These are phyloP conservation scores for Eubucco bourcierii DNA, from an alignment of 2,113 vertebrate species.

Conservation along the genomic window DNA sequence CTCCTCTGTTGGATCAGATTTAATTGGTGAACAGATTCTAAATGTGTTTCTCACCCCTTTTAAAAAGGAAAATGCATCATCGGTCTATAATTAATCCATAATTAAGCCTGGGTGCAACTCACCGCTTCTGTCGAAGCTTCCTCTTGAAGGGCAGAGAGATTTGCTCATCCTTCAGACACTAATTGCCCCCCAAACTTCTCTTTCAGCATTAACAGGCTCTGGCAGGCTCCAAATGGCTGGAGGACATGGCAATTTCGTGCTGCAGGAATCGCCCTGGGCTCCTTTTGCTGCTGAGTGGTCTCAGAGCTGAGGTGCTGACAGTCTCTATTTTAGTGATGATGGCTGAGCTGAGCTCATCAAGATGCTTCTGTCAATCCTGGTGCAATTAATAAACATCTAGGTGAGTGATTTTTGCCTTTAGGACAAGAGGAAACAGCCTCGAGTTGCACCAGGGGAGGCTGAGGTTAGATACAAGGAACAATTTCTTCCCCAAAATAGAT, in stretches of 20 bases:
- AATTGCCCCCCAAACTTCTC: neutral
- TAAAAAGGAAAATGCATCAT: neutral
- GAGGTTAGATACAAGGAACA: too few relatives aligned
- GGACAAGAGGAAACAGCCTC: too few relatives aligned
- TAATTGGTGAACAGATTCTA: neutral
- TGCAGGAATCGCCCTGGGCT: constrained; percentile 4
- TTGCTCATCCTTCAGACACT: neutral
- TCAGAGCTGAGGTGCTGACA: neutral
- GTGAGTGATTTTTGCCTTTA: accelerated
- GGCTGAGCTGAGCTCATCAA: neutral
- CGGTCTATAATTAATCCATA: accelerated
- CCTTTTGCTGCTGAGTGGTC: neutral
- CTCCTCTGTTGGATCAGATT: neutral
- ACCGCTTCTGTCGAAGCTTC: accelerated
- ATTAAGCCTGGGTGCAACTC: neutral
- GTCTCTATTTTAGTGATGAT: neutral
- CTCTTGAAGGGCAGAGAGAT: neutral
- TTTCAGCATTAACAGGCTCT: neutral
- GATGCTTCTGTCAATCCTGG: neutral
- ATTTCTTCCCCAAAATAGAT: too few relatives aligned
- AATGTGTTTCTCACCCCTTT: neutral
- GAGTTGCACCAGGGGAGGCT: too few relatives aligned
- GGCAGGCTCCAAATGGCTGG: neutral
- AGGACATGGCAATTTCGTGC: neutral
- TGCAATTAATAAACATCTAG: neutral